phyloP scores from a whole-genome alignment of 2,888 invertebrate genomes.

The Sipha maydis region DNA sequence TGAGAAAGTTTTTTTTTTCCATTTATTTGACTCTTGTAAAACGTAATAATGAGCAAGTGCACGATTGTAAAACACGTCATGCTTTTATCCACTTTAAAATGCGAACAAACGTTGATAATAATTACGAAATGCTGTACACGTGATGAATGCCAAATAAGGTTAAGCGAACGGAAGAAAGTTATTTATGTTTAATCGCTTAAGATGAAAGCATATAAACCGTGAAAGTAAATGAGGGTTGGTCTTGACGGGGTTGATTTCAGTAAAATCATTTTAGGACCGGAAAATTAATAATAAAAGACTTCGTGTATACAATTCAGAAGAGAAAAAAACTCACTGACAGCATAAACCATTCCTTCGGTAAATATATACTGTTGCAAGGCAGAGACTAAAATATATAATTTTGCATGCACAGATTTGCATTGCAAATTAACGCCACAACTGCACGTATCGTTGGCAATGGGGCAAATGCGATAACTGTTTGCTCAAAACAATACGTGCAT shows the following conservation, averaged over 20 bases:
- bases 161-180: background rate
- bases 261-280: background rate
- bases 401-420: background rate
- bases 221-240: background rate
- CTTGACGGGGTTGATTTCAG: background rate
- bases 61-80: constrained; percentile 2
- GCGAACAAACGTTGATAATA: background rate
- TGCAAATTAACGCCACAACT: background rate
- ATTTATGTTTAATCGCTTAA: background rate
- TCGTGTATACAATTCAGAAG: background rate
- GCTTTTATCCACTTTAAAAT: background rate
- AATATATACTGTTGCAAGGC: too few relatives aligned
- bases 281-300: background rate
- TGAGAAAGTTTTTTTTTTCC: background rate
- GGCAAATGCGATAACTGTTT: too few relatives aligned
- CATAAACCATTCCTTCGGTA: too few relatives aligned
- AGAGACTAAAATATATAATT: background rate
- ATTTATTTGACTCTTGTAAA: background rate
- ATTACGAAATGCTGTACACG: background rate
- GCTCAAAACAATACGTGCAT: too few relatives aligned
- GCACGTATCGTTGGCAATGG: too few relatives aligned
- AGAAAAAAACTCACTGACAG: background rate
- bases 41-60: background rate
- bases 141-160: background rate
- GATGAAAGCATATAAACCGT: background rate